Base-by-base conservation (phyloP, 2,113 vertebrate genomes). In the Bagarius yarrelli region DNA sequence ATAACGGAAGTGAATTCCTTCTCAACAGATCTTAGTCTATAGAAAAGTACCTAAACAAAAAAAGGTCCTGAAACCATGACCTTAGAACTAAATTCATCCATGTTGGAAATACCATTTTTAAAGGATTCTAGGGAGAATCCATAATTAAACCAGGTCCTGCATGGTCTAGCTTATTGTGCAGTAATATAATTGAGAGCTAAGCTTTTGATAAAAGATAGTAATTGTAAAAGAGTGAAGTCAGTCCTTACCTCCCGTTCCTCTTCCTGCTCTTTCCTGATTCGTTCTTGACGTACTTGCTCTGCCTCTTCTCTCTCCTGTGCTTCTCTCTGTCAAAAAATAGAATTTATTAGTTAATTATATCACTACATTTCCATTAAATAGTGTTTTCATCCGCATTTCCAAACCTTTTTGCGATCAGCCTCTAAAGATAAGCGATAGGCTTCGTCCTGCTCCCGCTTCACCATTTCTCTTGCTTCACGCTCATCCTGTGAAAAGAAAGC, bases 381-480 rank as follows among this genome's bases (percentile, higher is more conserved):
- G 9, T 8, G 2, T 21, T 77, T 4, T 34, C 2, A 44, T 32
- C 5, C 27, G 30, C 53, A 32, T 59, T 76, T 6, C 34, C 77
- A 66, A 52, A 99, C 98, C 95, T 99, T 99, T 53, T 98, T 98
- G 85, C 98, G 95, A 90, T 99, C 98, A 16, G 98, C 98, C 91
- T 98, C 98, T 86, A 99, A 92, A 0, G 98, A 99, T 89, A 99
- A 88, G 82, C 95, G 96, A 87, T 99, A 99, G 0, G 98, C 98
- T 88, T 99, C 97, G 55, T 99, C 97, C 88, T 99, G 98, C 83
- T 99, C 98, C 84, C 96, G 94, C 83, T 99, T 99, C 92, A 99
- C 96, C 82, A 94, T 96, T 90, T 99, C 98, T 91, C 98, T 95
- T 18, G 97, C 97, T 90, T 98, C 98, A 73, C 98, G 96, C 85